These are phyloP conservation scores for Hoplostethus atlanticus DNA, from an alignment of 2,797 vertebrate species.

Conservation along the genomic window DNA sequence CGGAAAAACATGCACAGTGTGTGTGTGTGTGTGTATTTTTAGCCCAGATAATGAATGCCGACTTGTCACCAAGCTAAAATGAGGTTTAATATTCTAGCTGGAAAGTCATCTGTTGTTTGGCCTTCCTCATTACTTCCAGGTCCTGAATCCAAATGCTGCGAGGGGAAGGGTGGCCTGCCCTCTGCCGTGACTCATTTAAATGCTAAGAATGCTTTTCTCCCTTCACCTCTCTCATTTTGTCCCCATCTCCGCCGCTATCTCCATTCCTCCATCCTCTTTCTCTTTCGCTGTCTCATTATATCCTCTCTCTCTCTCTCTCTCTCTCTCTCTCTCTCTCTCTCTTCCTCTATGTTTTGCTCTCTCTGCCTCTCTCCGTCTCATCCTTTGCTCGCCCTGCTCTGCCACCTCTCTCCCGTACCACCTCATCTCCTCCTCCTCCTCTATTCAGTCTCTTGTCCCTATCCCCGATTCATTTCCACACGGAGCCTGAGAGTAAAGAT, in stretches of 20 bases:
- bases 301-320: conserved; percentile 20
- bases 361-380: background rate
- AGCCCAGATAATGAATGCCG: conserved; percentile 63
- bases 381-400: conserved; percentile 28
- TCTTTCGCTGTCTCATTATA: conserved; percentile 59
- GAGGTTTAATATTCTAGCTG: conserved; percentile 72
- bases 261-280: conserved; percentile 50
- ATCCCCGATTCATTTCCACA: background rate
- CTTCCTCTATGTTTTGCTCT: conserved; percentile 13
- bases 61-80: conserved; percentile 69
- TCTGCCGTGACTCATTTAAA: conserved; percentile 75
- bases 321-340: conserved; percentile 5
- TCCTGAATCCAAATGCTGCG: conserved; percentile 64
- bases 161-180: conserved; percentile 60
- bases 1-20: background rate
- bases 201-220: conserved; percentile 64
- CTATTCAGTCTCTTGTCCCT: conserved; percentile 13
- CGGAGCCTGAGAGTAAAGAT: conserved; percentile 51
- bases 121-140: conserved; percentile 75
- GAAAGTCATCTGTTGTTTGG: conserved; percentile 72
- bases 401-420: conserved; percentile 17
- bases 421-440: conserved; percentile 24
- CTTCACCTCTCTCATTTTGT: conserved; percentile 48
- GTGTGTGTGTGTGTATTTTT: conserved; percentile 51
- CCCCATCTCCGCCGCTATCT: conserved; percentile 49